phyloP scores from a whole-genome alignment of 2,113 vertebrate genomes.

The Sorex araneus region DNA sequence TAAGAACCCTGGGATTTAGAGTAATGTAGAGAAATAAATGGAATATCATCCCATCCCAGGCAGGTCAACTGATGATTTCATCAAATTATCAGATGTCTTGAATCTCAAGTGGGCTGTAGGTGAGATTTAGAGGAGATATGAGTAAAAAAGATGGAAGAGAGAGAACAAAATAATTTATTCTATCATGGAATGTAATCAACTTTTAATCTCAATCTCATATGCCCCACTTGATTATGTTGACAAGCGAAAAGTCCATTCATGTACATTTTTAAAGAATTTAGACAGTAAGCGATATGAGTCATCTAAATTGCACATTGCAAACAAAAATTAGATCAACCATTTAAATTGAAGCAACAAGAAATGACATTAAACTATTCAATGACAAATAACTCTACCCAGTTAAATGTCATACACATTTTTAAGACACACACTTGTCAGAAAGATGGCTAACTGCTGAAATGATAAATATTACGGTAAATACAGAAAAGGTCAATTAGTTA shows the following conservation, averaged over 20 bases:
- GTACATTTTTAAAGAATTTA: slow-evolving; percentile 69
- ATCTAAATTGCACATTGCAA: slow-evolving; percentile 60
- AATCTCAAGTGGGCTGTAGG: not conserved
- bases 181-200: slow-evolving; percentile 40
- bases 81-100: not conserved
- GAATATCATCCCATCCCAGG: not conserved
- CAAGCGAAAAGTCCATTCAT: slow-evolving; percentile 59
- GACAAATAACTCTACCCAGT: slow-evolving; percentile 68
- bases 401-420: slow-evolving; percentile 70
- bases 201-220: slow-evolving; percentile 59
- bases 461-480: slow-evolving; percentile 60
- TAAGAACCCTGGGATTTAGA: not conserved
- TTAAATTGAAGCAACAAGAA: slow-evolving; percentile 74
- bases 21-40: not conserved
- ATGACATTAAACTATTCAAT: slow-evolving; percentile 64
- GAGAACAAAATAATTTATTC: not conserved
- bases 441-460: slow-evolving; percentile 61
- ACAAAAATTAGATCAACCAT: slow-evolving; percentile 67
- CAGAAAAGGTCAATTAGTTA: slow-evolving; percentile 65
- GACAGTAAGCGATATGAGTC: slow-evolving; percentile 55
- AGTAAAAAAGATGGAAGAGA: not conserved
- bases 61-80: not conserved
- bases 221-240: slow-evolving; percentile 64
- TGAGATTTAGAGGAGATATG: not conserved
- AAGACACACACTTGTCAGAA: slow-evolving; percentile 72